Conservation (phyloP, 2,888 invertebrate species). For the Diachrysia chrysitis region DNA sequence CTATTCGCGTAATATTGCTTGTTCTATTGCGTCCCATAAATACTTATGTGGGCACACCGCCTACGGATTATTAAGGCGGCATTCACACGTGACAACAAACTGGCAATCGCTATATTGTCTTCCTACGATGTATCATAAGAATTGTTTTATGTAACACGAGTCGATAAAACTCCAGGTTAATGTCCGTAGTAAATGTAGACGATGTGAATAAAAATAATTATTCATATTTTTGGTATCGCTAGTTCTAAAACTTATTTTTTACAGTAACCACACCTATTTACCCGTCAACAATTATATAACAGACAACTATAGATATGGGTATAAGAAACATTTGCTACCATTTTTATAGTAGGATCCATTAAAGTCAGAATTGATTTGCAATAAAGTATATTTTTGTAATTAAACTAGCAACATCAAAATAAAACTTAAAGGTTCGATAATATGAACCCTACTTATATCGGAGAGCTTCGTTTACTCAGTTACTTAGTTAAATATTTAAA, state of each 20-base stretch:
- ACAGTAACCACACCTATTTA: neutral
- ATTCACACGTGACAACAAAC: constrained; percentile 29
- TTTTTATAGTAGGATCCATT: constrained; percentile 22
- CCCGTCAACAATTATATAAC: constrained; percentile 16
- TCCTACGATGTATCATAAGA: constrained; percentile 19
- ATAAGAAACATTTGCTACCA: constrained; percentile 33
- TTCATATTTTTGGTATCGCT: neutral
- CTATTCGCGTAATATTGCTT: neutral
- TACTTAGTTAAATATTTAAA: constrained; percentile 50
- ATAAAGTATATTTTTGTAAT: constrained; percentile 48
- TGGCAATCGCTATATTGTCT: constrained; percentile 16
- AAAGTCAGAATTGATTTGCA: constrained; percentile 33
- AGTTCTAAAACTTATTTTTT: neutral
- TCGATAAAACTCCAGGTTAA: constrained; percentile 37
- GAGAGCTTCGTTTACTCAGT: constrained; percentile 37
- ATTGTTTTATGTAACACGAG: constrained; percentile 20
- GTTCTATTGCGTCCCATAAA: neutral
- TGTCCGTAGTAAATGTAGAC: neutral
- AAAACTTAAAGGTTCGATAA: constrained; percentile 16
- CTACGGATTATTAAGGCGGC: constrained; percentile 30
- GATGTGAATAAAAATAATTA: neutral
- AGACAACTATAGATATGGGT: constrained; percentile 57
- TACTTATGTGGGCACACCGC: constrained; percentile 16
- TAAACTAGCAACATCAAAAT: constrained; percentile 21
- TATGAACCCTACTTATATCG: constrained; percentile 18